These are phyloP conservation scores for Atractosteus spatula DNA, from an alignment of 2,113 vertebrate genomes.

Conservation along the genomic window DNA sequence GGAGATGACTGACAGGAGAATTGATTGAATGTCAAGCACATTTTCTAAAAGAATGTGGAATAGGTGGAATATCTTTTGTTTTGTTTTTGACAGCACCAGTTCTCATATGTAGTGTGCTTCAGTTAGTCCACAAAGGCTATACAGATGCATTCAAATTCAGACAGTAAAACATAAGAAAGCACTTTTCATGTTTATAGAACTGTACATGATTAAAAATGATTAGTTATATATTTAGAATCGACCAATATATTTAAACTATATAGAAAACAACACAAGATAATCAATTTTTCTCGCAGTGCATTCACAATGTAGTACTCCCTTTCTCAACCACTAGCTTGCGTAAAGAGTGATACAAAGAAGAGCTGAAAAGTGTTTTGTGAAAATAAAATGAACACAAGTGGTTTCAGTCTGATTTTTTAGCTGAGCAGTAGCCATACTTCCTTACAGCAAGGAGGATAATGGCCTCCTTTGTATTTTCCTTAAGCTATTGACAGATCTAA, in stretches of 20 bases:
- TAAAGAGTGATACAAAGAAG: too few relatives aligned
- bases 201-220: slow-evolving; percentile 66
- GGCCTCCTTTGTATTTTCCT: slow-evolving; percentile 31
- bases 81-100: slow-evolving; percentile 14
- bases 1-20: neutral
- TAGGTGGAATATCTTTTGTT: slow-evolving; percentile 3
- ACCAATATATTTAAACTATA: slow-evolving; percentile 53
- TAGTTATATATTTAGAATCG: slow-evolving; percentile 63
- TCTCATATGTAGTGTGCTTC: slow-evolving; percentile 48
- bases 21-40: neutral
- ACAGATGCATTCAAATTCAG: slow-evolving; percentile 52
- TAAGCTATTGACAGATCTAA: slow-evolving; percentile 14
- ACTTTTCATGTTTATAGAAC: slow-evolving; percentile 44
- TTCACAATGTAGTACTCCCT: slow-evolving; percentile 60
- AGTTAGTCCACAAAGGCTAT: slow-evolving; percentile 40
- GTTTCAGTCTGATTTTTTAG: neutral
- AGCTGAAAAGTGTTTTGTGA: neutral
- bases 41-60: neutral
- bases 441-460: slow-evolving; percentile 26
- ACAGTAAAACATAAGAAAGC: slow-evolving; percentile 49
- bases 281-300: slow-evolving; percentile 7
- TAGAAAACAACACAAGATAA: slow-evolving; percentile 46
- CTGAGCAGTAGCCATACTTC: neutral
- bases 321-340: slow-evolving; percentile 18
- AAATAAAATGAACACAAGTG: neutral